phyloP scores from a whole-genome alignment of 2,797 vertebrate species.

The Ceryle rudis region DNA sequence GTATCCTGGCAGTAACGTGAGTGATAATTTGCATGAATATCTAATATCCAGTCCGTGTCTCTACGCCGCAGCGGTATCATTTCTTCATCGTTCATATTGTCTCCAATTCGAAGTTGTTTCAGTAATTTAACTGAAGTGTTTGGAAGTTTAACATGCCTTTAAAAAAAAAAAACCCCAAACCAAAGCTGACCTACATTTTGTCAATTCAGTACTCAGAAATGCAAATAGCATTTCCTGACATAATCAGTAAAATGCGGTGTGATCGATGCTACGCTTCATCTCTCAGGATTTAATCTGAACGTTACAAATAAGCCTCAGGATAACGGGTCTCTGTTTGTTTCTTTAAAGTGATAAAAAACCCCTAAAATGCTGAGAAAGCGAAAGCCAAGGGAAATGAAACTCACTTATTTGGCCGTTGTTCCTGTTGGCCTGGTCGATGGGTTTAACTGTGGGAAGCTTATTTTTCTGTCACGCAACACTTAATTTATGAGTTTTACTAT shows the following conservation, averaged over 20 bases:
- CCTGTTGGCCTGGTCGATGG: neutral
- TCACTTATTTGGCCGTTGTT: neutral
- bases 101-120: neutral
- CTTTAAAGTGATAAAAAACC: neutral
- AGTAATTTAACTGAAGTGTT: neutral
- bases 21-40: neutral
- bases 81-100: neutral
- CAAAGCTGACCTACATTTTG: slow-evolving; percentile 23
- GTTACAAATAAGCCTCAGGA: neutral
- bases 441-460: neutral
- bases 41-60: neutral
- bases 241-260: neutral
- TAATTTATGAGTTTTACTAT: neutral
- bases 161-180: neutral
- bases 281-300: neutral
- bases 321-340: neutral
- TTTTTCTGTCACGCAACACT: rapidly evolving
- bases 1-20: neutral
- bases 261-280: neutral
- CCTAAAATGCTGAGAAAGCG: neutral
- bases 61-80: neutral
- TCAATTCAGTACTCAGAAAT: slow-evolving; percentile 28
- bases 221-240: neutral
- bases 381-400: neutral
- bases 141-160: neutral